Percentiles rank a stretch among this genome's conserved stretches.
phyloP scores from a whole-genome alignment of 2,888 invertebrate species.

The Baccha elongata region DNA sequence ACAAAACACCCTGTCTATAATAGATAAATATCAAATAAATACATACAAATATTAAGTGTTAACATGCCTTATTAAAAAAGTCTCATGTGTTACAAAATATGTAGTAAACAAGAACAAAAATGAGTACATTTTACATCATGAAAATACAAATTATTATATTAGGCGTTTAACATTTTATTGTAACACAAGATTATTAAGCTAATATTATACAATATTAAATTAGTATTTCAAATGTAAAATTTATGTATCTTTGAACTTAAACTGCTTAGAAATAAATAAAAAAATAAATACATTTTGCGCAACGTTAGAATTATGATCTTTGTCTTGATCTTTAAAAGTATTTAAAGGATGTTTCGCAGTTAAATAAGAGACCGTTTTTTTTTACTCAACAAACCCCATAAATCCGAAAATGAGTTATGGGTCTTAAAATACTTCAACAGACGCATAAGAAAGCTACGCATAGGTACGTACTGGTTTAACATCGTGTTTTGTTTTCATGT shows the following conservation, averaged over 20 bases:
- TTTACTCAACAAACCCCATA: too few species aligned
- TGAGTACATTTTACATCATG: conserved; percentile 16
- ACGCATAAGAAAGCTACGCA: too few species aligned
- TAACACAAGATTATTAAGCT: conserved; percentile 28
- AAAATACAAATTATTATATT: conserved; percentile 20
- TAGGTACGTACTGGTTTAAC: too few species aligned
- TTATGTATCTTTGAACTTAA: conserved; percentile 43
- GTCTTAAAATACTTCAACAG: too few species aligned
- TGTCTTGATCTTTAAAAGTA: too few species aligned
- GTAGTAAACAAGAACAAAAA: conserved; percentile 5
- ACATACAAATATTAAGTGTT: conserved; percentile 52
- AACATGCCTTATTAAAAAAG: conserved; percentile 59
- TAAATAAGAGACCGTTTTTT: too few species aligned
- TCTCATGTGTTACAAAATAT: conserved; percentile 48
- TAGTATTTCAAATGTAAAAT: conserved; percentile 52
- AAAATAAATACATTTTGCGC: neutral
- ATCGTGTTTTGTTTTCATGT: too few species aligned
- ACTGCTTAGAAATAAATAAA: conserved; percentile 46
- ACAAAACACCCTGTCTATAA: conserved; percentile 22
- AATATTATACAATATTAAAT: conserved; percentile 40
- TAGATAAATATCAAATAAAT: neutral
- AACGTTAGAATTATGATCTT: too few species aligned
- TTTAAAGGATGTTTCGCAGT: too few species aligned
- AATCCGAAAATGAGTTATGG: too few species aligned
- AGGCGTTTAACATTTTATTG: conserved; percentile 40